Conservation (phyloP, 2,113 vertebrate species). For the Phyllopteryx taeniolatus region DNA sequence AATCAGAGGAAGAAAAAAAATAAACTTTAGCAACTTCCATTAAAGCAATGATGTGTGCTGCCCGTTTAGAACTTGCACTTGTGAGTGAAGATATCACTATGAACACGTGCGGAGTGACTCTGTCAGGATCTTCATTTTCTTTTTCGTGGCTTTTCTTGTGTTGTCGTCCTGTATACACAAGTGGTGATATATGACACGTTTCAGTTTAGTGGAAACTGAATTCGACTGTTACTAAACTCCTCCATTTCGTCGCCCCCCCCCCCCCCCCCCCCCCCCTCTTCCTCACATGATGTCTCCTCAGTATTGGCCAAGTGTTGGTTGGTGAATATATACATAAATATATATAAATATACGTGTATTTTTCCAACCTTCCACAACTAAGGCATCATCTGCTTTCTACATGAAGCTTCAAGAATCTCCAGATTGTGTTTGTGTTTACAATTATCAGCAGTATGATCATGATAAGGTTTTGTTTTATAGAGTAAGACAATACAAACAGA, state of each 20-base stretch:
- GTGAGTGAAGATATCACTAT: conserved; percentile 41
- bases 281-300: conserved; percentile 43
- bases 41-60: conserved; percentile 48
- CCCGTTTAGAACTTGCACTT: conserved; percentile 51
- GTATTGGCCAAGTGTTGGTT: conserved; percentile 46
- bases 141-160: conserved; percentile 45
- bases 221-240: conserved; percentile 63
- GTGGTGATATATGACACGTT: conserved; percentile 60
- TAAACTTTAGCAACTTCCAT: conserved; percentile 51
- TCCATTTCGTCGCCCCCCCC: conserved; percentile 15
- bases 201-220: conserved; percentile 54
- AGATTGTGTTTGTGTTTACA: conserved; percentile 53
- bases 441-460: conserved; percentile 14
- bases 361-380: conserved; percentile 31
- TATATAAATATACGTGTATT: conserved; percentile 36
- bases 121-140: conserved; percentile 55
- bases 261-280: conserved; percentile 25
- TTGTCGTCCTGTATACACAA: conserved; percentile 56
- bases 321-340: conserved; percentile 19
- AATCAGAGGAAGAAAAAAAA: conserved; percentile 20
- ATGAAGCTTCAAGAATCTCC: conserved; percentile 38
- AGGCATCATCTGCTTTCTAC: conserved; percentile 32
- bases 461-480: conserved; percentile 1
- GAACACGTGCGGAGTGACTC: conserved; percentile 37
- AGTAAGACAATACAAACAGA: conserved; percentile 65